Base-by-base conservation (phyloP, 2,888 invertebrate genomes). In the Sipha maydis region DNA sequence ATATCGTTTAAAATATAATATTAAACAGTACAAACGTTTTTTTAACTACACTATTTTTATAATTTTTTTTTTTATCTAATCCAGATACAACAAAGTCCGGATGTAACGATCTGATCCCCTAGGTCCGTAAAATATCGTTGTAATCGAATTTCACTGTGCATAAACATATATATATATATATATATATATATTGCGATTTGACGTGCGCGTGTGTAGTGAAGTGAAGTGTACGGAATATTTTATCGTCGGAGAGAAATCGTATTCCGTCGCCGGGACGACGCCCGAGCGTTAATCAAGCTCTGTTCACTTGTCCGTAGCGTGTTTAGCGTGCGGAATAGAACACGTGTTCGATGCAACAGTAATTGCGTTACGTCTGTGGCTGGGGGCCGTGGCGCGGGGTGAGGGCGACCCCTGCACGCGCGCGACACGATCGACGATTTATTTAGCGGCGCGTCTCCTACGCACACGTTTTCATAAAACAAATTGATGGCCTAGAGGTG, bases 391-490 rank as follows among this genome's bases (percentile, higher is more conserved):
- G 19, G 28, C 38, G n/a, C 4, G 34, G 17, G 38, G 25, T 2
- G 14, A 14, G 41, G 7, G 0, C 83, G 73, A 83, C 83, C 84
- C 84, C 67, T 78, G 69, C 67, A 69, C 48, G 85, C 77, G 67
- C 77, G 67, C 34, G n/a, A 73, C 77, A 78, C 85, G 69, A 85
- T 85, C 85, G 85, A 48, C 85, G 69, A 85, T 85, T 85, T 85
- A 85, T 85, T 85, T 85, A 31, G 77, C 69, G n/a, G 25, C 69
- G 5, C 14, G 17, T 67, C 3, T n/a, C 21, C 34, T 31, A 31
- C 38, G 48, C 41, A 77, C 67, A 77, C 41, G 3, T 41, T 21
- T 85, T 85, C 54, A 3, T 38, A 78, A 85, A 85, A 85, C 85
- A 85, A 85, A 85, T 85, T 78, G 78, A 34, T 28, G 69, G 67